A percentile compares a stretch with the other conserved stretches of the same genome.
Conservation (phyloP, 2,113 vertebrate species). For the Neofelis nebulosa region DNA sequence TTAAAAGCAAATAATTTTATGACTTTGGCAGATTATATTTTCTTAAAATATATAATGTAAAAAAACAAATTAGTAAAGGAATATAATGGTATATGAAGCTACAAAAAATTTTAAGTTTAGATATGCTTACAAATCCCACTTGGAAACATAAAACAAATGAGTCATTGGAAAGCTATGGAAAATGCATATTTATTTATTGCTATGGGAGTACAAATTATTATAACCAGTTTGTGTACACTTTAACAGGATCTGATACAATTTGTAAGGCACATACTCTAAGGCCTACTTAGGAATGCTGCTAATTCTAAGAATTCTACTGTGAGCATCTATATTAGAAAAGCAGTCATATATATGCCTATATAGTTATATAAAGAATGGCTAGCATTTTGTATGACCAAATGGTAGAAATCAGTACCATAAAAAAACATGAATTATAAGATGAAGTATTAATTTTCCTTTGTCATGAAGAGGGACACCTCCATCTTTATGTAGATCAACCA, state of each 20-base stretch:
- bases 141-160: background rate
- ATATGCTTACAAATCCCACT: background rate
- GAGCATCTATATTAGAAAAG: background rate
- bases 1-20: background rate
- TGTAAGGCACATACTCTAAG: background rate
- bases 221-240: background rate
- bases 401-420: background rate
- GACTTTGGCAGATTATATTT: background rate
- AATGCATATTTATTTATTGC: background rate
- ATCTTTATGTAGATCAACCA: background rate
- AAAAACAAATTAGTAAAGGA: background rate
- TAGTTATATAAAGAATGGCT: background rate
- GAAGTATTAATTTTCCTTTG: background rate
- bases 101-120: background rate
- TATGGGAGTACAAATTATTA: background rate
- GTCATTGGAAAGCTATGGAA: background rate
- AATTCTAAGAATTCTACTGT: background rate
- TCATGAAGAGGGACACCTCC: background rate
- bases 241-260: background rate
- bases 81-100: background rate
- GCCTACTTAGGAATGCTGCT: background rate
- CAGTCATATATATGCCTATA: background rate
- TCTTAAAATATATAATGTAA: background rate
- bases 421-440: background rate
- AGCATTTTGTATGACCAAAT: background rate